Evolutionary conservation across 2,888 invertebrate genomes (phyloP).

Genomic region (Electrophaes corylata): DNA sequence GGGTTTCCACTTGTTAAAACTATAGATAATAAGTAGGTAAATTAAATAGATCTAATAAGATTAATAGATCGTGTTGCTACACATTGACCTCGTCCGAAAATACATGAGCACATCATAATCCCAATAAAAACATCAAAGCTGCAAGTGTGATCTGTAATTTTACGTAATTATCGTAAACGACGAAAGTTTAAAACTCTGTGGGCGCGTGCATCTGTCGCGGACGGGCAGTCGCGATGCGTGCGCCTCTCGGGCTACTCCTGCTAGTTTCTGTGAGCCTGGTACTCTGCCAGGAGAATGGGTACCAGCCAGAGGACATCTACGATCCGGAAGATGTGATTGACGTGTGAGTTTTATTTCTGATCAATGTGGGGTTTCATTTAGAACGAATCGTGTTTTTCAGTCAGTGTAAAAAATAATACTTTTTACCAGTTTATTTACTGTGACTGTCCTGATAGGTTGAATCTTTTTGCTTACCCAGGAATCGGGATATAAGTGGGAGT

Average conservation of each 20-base stretch:
- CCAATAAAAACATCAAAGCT: slow-evolving; percentile 28
- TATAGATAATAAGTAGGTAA: no score
- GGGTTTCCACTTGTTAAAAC: no score
- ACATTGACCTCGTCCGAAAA: slow-evolving; percentile 18
- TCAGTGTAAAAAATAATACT: background rate
- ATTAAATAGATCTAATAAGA: background rate
- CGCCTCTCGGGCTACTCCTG: slow-evolving; percentile 66
- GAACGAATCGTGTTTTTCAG: background rate
- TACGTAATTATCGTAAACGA: slow-evolving; percentile 32
- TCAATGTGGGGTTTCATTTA: slow-evolving; percentile 30
- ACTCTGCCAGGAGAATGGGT: slow-evolving; percentile 64
- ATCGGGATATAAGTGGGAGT: background rate
- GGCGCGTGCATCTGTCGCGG: slow-evolving; percentile 66
- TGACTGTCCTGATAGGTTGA: no score
- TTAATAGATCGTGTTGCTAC: background rate
- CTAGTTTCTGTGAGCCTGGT: slow-evolving; percentile 65
- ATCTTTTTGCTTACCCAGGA: background rate
- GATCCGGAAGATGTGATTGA: slow-evolving; percentile 72
- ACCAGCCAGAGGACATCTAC: slow-evolving; percentile 66
- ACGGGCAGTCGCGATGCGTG: slow-evolving; percentile 78
- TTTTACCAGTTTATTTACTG: background rate
- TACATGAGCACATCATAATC: slow-evolving; percentile 21
- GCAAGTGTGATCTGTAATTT: slow-evolving; percentile 27
- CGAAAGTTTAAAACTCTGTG: slow-evolving; percentile 66
- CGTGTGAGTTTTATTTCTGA: slow-evolving; percentile 64